Conservation (phyloP, 2,888 invertebrate genomes). For the Eurytoma adleriae region DNA sequence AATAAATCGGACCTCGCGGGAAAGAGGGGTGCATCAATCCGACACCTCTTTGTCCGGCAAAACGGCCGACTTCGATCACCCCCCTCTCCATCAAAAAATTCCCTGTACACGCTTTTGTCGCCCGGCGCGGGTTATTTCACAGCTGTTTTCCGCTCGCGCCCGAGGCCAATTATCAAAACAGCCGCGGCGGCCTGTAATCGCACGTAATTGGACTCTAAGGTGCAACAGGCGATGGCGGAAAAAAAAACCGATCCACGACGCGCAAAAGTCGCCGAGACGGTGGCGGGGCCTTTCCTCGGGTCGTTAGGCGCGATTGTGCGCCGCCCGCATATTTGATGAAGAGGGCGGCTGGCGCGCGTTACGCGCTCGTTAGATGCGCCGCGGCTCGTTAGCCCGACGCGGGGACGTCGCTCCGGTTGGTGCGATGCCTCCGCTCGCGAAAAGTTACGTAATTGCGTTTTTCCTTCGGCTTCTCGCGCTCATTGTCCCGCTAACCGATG, state of each 20-base stretch:
- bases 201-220: slow-evolving; percentile 71
- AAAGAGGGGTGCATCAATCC: not conserved
- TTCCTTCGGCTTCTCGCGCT: not conserved
- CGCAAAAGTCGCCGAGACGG: not conserved
- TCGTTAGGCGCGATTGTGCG: slow-evolving; percentile 14
- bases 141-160: slow-evolving; percentile 54
- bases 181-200: slow-evolving; percentile 68
- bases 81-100: not conserved
- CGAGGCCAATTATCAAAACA: slow-evolving; percentile 70
- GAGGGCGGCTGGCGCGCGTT: not conserved
- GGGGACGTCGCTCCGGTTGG: not conserved
- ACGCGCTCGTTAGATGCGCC: slow-evolving; percentile 27
- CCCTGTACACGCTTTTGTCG: not conserved
- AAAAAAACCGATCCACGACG: not conserved
- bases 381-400: slow-evolving; percentile 31
- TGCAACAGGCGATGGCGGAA: slow-evolving; percentile 54
- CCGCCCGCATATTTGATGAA: not conserved
- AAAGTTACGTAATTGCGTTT: slow-evolving; percentile 14
- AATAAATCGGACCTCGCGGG: slow-evolving; percentile 14
- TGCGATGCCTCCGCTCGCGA: not conserved
- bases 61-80: not conserved
- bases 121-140: slow-evolving; percentile 56
- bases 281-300: not conserved
- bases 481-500: not conserved
- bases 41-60: not conserved